phyloP scores from a whole-genome alignment of 2,797 vertebrate species.

The Buphagus erythrorhynchus region DNA sequence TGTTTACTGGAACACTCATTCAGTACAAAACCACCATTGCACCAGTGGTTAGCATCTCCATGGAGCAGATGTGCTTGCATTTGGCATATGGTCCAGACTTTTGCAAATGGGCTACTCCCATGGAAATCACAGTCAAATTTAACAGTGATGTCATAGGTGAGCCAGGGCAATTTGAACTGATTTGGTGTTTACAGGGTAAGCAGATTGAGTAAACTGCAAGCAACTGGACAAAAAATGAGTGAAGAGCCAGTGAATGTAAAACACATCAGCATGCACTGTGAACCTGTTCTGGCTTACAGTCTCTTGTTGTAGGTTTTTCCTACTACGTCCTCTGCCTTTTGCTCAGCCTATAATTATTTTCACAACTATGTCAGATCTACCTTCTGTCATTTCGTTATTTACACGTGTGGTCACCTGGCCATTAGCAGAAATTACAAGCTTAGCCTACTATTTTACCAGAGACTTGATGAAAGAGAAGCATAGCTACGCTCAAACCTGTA shows the following conservation, averaged over 20 bases:
- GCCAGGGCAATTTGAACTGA: neutral
- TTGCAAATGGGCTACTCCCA: neutral
- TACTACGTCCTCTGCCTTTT: neutral
- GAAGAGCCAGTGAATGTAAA: neutral
- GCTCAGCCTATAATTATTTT: neutral
- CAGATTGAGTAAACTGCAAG: neutral
- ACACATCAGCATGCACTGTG: neutral
- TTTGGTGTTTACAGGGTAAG: neutral
- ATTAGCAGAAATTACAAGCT: neutral
- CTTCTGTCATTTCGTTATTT: neutral
- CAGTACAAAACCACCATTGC: neutral
- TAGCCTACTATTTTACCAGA: neutral
- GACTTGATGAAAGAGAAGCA: neutral
- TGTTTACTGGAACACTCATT: neutral
- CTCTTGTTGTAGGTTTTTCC: neutral
- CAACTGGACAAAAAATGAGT: neutral
- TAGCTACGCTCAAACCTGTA: constrained; percentile 81
- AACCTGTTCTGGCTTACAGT: neutral
- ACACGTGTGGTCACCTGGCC: neutral
- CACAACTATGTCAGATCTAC: neutral
- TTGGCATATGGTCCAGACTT: neutral
- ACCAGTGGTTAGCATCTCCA: neutral
- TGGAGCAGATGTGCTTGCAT: neutral
- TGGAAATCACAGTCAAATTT: neutral
- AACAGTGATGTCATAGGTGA: neutral